Conservation (phyloP, 2,888 invertebrate genomes). For the Cheilosia scutellata region DNA sequence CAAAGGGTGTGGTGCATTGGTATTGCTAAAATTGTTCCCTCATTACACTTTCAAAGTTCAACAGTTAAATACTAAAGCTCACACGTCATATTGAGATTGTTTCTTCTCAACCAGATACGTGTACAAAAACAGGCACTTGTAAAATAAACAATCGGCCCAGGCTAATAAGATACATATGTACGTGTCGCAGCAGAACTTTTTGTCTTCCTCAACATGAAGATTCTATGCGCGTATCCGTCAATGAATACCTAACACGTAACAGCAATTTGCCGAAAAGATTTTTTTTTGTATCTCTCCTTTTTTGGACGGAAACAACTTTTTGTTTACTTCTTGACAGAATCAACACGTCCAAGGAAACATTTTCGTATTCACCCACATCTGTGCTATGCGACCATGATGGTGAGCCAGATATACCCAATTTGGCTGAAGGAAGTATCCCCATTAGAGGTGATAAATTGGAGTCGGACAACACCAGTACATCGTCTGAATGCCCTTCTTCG, state of each 20-base stretch:
- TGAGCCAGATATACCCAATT: slow-evolving; percentile 56
- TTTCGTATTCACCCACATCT: slow-evolving; percentile 5
- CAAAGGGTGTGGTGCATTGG: too few species aligned
- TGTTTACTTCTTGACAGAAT: slow-evolving; percentile 30
- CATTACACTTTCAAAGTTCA: too few species aligned
- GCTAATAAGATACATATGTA: slow-evolving; percentile 12
- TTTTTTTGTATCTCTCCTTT: slow-evolving; percentile 10
- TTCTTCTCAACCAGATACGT: too few species aligned
- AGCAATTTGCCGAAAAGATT: slow-evolving; percentile 42
- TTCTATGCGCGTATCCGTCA: neutral
- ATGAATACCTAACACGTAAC: slow-evolving; percentile 34
- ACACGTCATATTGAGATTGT: too few species aligned
- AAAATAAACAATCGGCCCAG: slow-evolving; percentile 18
- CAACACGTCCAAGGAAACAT: slow-evolving; percentile 42
- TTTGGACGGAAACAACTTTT: slow-evolving; percentile 6
- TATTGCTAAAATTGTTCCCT: too few species aligned
- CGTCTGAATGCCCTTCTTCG: neutral
- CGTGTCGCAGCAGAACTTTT: slow-evolving; percentile 6
- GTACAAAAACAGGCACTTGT: neutral
- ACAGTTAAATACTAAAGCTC: too few species aligned
- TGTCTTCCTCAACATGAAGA: neutral
- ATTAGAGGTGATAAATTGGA: slow-evolving; percentile 69
- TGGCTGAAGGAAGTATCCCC: slow-evolving; percentile 63
- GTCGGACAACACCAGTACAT: slow-evolving; percentile 19
- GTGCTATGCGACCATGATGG: slow-evolving; percentile 8